Conservation (phyloP, 2,888 invertebrate species). For the Linnaemya vulpina region DNA sequence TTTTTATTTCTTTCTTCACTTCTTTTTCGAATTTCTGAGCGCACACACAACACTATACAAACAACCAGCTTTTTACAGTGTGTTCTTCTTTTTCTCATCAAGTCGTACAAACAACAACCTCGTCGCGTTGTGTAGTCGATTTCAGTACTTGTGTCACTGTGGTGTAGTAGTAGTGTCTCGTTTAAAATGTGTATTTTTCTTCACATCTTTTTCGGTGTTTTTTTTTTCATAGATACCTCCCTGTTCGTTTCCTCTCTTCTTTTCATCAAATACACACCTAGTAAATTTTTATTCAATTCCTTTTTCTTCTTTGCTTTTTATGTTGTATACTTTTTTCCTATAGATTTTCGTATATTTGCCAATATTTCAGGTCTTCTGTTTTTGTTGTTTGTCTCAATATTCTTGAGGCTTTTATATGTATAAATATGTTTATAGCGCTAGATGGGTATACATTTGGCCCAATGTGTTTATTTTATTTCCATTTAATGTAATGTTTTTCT, state of each 20-base stretch:
- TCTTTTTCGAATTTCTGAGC: slow-evolving; percentile 62
- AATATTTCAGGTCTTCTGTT: slow-evolving; percentile 54
- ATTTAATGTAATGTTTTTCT: slow-evolving; percentile 51
- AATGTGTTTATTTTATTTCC: slow-evolving; percentile 44
- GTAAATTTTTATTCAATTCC: slow-evolving; percentile 41
- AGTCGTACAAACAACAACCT: slow-evolving; percentile 52
- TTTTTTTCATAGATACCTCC: slow-evolving; percentile 13
- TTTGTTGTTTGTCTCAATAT: slow-evolving; percentile 66
- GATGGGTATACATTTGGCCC: slow-evolving; percentile 21
- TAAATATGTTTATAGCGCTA: slow-evolving; percentile 13
- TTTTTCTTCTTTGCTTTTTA: slow-evolving; percentile 45
- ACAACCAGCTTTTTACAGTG: slow-evolving; percentile 63
- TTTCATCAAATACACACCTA: slow-evolving; percentile 7
- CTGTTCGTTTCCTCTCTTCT: slow-evolving; percentile 3
- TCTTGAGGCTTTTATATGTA: slow-evolving; percentile 54
- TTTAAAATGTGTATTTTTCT: slow-evolving; percentile 44
- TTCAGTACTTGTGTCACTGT: slow-evolving; percentile 51
- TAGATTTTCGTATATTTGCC: slow-evolving; percentile 64
- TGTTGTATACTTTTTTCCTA: slow-evolving; percentile 44
- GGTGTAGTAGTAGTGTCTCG: slow-evolving; percentile 45
- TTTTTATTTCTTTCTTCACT: slow-evolving; percentile 63
- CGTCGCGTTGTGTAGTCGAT: slow-evolving; percentile 49
- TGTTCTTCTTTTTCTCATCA: slow-evolving; percentile 59
- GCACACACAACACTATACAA: slow-evolving; percentile 43
- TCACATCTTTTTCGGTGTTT: slow-evolving; percentile 22